Evolutionary conservation across 2,113 vertebrate species (phyloP).

Genomic region (Pterophyllum scalare): DNA sequence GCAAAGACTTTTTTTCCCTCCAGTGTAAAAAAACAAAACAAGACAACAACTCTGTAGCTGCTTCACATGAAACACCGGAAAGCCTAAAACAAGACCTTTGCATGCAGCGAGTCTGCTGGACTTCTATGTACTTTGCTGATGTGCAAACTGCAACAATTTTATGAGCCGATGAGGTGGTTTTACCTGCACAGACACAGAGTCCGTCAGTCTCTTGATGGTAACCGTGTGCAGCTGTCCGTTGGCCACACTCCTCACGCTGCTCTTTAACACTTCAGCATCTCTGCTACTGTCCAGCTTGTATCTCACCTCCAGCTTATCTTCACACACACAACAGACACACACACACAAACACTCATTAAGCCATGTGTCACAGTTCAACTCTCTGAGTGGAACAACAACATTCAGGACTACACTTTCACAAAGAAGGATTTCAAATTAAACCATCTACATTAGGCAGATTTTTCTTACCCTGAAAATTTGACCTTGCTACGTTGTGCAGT

Average conservation of each 20-base stretch:
- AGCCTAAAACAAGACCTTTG: not conserved
- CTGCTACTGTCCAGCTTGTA: slow-evolving; percentile 74
- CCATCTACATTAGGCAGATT: not conserved
- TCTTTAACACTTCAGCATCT: slow-evolving; percentile 65
- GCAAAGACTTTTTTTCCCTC: not conserved
- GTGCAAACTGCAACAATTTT: not conserved
- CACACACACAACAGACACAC: slow-evolving; percentile 28
- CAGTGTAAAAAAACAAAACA: too few relatives aligned
- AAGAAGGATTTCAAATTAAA: not conserved
- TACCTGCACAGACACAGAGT: slow-evolving; percentile 77
- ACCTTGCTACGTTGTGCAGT: not conserved
- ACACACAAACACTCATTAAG: slow-evolving; percentile 5
- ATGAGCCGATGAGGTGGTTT: not conserved
- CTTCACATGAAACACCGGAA: not conserved
- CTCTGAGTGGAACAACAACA: not conserved
- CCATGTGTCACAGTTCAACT: not conserved
- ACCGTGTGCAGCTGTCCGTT: slow-evolving; percentile 74
- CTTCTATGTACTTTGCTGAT: not conserved
- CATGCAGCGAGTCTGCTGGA: not conserved
- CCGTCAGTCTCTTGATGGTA: slow-evolving; percentile 52
- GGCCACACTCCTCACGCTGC: slow-evolving; percentile 60
- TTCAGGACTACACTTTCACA: not conserved
- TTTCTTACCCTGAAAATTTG: not conserved
- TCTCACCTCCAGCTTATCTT: slow-evolving; percentile 76
- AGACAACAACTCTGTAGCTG: not conserved